A percentile compares a stretch with the other conserved stretches of the same genome.
Conservation (phyloP, 2,797 vertebrate genomes). For the Holocentrus rufus region DNA sequence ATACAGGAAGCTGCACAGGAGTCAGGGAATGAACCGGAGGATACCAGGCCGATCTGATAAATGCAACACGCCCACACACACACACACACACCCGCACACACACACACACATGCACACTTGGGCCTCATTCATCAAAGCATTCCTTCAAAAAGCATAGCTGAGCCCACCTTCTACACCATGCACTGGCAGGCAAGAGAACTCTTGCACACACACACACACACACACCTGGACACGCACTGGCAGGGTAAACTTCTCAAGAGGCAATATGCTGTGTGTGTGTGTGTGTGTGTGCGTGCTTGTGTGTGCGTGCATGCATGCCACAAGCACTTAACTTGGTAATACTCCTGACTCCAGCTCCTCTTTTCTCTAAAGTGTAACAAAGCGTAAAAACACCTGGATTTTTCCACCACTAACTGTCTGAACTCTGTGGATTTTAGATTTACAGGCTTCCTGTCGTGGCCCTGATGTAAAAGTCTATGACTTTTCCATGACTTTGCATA, state of each 20-base stretch:
- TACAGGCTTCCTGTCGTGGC: conserved; percentile 25
- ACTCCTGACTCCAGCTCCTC: conserved; percentile 2
- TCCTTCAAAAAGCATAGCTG: conserved; percentile 56
- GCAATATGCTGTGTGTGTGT: neutral
- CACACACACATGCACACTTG: conserved; percentile 25
- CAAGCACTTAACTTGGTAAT: neutral
- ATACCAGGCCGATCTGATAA: conserved; percentile 10
- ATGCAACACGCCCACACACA: conserved; percentile 1
- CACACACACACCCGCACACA: conserved; percentile 10
- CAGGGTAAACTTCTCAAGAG: neutral
- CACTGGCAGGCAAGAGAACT: neutral
- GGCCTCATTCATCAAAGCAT: conserved; percentile 62
- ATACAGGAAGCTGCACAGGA: neutral
- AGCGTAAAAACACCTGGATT: conserved; percentile 28
- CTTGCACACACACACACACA: conserved; percentile 3
- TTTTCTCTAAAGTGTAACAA: neutral
- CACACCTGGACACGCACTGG: neutral
- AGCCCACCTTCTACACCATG: conserved; percentile 44
- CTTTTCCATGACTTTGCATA: conserved; percentile 23
- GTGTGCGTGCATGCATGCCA: neutral
- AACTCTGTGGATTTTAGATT: conserved; percentile 51
- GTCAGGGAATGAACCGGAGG: neutral
- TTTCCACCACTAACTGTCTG: conserved; percentile 4
- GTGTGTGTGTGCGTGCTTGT: too few relatives aligned
- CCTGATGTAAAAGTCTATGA: neutral